These are phyloP conservation scores for Todus mexicanus DNA, from an alignment of 2,797 vertebrate genomes.

Conservation along the genomic window DNA sequence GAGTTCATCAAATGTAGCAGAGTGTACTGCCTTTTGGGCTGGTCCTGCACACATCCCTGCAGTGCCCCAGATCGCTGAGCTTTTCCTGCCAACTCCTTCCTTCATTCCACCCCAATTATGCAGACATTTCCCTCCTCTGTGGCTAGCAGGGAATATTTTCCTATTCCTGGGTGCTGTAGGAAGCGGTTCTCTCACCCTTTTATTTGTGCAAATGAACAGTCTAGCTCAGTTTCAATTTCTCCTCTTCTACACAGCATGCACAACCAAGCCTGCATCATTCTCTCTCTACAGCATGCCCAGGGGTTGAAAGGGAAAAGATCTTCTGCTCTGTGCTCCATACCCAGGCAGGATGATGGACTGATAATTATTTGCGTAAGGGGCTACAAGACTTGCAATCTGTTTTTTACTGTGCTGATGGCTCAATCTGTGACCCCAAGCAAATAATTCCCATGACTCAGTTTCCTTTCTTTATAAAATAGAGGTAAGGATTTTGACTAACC, in stretches of 20 bases:
- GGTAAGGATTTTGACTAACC: neutral
- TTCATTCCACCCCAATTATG: slow-evolving; percentile 1
- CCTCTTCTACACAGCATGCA: neutral
- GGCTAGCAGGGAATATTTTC: slow-evolving; percentile 56
- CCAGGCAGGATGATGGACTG: neutral
- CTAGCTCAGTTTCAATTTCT: neutral
- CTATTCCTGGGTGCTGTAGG: slow-evolving; percentile 25
- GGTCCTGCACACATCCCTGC: neutral
- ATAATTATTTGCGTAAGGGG: neutral
- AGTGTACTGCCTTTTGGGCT: neutral
- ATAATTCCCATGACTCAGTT: neutral
- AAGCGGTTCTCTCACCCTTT: neutral
- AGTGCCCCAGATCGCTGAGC: neutral
- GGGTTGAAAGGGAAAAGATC: neutral
- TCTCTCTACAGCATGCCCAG: neutral
- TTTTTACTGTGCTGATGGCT: neutral
- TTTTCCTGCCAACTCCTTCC: slow-evolving; percentile 41
- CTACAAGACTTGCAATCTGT: neutral
- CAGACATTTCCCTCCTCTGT: slow-evolving; percentile 34
- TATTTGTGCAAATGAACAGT: neutral
- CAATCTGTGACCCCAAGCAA: neutral
- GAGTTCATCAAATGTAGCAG: rapidly evolving
- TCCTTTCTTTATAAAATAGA: neutral
- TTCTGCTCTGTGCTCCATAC: neutral
- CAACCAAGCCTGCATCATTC: neutral